Base-by-base conservation (phyloP, 2,888 invertebrate species). In the Platycnemis pennipes region DNA sequence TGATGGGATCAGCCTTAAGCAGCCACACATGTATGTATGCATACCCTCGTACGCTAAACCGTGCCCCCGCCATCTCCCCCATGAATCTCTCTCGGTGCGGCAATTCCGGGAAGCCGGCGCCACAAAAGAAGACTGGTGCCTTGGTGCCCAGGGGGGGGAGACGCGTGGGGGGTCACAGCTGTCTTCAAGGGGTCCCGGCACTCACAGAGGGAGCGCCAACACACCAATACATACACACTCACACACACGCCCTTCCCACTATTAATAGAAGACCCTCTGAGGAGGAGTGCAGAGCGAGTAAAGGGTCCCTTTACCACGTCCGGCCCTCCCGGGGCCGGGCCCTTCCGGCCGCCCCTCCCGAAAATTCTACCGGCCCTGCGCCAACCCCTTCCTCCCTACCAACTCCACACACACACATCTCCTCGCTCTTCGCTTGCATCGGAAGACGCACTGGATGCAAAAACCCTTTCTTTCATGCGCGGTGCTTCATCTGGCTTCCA, bases 211-310 rank as follows among this genome's bases (percentile, higher is more conserved):
- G 13, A 49, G 49, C n/a, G n/a, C n/a, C n/a, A n/a, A n/a, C n/a
- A n/a, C n/a, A n/a, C n/a, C n/a, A n/a, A n/a, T n/a, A n/a, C n/a
- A n/a, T 53, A 53, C 53, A 53, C 63, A 63, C n/a, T n/a, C n/a
- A n/a, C n/a, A 26, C 63, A 63, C 63, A 26, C 22, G 89, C 89
- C 56, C 53, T 89, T 89, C 53, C 89, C 63, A 26, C 63, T 89
- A 89, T 89, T 89, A 89, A 89, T 89, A 89, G 89, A 89, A 89
- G 53, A 49, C 89, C 89, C 89, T 53, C 89, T 56, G 89, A 31
- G 88, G 88, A 63, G 63, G n/a, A 63, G 63, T 63, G 63, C 26
- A 63, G 63, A 63, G 49, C 11, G 49, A 49, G 49, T 49, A 49
- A 63, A 63, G 63, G n/a, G 63, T 26, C 63, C 63, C 63, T 63